These are phyloP conservation scores for Eucriotettix oculatus DNA, from an alignment of 2,888 invertebrate species.

Conservation along the genomic window DNA sequence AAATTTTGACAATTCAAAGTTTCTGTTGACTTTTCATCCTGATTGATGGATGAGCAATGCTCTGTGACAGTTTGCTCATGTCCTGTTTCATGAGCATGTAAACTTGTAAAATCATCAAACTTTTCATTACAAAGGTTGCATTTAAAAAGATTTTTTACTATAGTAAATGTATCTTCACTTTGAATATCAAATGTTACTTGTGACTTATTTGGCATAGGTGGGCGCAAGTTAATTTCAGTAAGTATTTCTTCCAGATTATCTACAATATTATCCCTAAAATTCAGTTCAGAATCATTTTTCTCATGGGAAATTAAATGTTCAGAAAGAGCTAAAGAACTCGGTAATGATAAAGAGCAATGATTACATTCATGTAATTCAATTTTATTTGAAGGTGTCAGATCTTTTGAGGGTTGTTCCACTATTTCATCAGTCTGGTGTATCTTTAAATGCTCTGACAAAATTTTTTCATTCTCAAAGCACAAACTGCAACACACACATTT, in stretches of 20 bases:
- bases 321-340: too few relatives aligned
- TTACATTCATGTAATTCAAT: too few relatives aligned
- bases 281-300: neutral
- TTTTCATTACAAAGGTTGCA: slow-evolving; percentile 1
- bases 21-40: too few relatives aligned
- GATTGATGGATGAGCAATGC: neutral
- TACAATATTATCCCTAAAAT: neutral
- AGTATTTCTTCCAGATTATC: slow-evolving; percentile 8
- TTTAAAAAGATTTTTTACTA: neutral
- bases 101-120: neutral
- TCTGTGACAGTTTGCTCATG: neutral
- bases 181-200: neutral
- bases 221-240: slow-evolving; percentile 4
- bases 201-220: neutral
- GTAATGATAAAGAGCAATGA: too few relatives aligned
- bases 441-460: slow-evolving; percentile 1
- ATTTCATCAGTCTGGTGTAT: too few relatives aligned
- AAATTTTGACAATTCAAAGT: too few relatives aligned
- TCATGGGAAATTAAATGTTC: neutral
- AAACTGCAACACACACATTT: neutral
- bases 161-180: neutral
- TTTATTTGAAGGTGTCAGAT: too few relatives aligned
- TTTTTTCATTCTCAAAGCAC: neutral
- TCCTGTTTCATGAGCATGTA: neutral
- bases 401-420: too few relatives aligned